A percentile compares a stretch with the other conserved stretches of the same genome.
These are phyloP conservation scores for Xestia sexstrigata DNA, from an alignment of 2,888 invertebrate genomes.

Conservation along the genomic window DNA sequence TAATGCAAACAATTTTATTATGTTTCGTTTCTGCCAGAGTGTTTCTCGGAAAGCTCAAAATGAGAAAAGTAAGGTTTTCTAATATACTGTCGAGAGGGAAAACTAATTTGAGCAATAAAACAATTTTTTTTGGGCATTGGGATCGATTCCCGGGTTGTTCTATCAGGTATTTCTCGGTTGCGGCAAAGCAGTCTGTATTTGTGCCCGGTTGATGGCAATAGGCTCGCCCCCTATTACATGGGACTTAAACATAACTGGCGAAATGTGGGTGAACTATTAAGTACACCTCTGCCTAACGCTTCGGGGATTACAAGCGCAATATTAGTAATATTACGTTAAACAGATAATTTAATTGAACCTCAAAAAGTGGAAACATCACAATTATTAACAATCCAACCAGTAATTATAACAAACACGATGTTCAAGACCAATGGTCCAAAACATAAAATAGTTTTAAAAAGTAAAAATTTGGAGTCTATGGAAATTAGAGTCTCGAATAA, in stretches of 20 bases:
- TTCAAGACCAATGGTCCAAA: too few relatives aligned
- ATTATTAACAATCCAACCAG: conserved; percentile 2
- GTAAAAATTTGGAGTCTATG: too few relatives aligned
- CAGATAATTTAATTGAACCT: not conserved
- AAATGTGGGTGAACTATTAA: not conserved
- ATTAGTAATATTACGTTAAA: not conserved
- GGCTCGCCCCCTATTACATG: not conserved
- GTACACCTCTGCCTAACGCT: not conserved
- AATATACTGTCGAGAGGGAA: not conserved
- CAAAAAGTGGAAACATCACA: not conserved
- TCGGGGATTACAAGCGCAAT: not conserved
- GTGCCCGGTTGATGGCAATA: not conserved
- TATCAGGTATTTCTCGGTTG: not conserved
- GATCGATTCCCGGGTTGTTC: not conserved
- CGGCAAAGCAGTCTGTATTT: not conserved
- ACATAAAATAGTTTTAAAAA: too few relatives aligned
- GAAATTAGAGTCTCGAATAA: too few relatives aligned
- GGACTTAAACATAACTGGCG: not conserved
- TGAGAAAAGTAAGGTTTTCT: not conserved
- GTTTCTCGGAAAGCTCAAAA: conserved; percentile 7
- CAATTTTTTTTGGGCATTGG: too few relatives aligned
- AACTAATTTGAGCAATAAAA: not conserved
- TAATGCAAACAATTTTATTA: conserved; percentile 32
- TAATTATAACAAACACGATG: conserved; percentile 20
- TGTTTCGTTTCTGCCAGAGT: not conserved